A percentile compares a stretch with the other conserved stretches of the same genome.
phyloP scores from a whole-genome alignment of 2,113 vertebrate species.

The Circaetus cinerascens region DNA sequence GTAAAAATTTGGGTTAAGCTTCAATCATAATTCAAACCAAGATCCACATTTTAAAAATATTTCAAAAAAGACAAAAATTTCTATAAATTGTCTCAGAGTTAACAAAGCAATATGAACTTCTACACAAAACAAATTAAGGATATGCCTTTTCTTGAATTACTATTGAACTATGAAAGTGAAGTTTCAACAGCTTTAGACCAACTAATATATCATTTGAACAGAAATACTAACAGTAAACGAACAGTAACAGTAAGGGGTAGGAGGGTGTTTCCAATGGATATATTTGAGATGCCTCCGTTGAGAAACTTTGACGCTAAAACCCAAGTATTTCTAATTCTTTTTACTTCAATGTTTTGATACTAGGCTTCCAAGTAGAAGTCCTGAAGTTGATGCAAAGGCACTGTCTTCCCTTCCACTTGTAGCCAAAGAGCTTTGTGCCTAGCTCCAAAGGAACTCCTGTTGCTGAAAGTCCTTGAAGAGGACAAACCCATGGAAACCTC shows the following conservation, averaged over 20 bases:
- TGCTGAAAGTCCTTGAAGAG: background rate
- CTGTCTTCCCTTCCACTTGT: background rate
- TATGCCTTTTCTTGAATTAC: background rate
- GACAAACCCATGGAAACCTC: background rate
- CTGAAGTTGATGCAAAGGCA: background rate
- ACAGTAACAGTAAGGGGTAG: background rate
- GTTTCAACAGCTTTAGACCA: background rate
- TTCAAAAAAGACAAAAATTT: background rate
- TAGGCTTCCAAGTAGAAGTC: background rate
- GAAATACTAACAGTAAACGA: background rate
- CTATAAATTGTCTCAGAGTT: background rate
- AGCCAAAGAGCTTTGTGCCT: background rate
- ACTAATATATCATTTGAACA: background rate
- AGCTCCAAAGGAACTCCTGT: background rate
- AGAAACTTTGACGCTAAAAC: background rate
- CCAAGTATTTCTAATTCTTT: background rate
- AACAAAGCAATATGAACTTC: background rate
- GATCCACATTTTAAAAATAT: background rate
- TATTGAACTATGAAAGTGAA: background rate
- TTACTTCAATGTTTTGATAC: background rate
- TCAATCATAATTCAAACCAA: background rate
- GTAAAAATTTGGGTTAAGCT: background rate
- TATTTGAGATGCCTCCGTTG: background rate
- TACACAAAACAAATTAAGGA: background rate
- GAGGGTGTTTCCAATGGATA: background rate